Conservation (phyloP, 1,140 invertebrate species). For the Lepidostoma basale region DNA sequence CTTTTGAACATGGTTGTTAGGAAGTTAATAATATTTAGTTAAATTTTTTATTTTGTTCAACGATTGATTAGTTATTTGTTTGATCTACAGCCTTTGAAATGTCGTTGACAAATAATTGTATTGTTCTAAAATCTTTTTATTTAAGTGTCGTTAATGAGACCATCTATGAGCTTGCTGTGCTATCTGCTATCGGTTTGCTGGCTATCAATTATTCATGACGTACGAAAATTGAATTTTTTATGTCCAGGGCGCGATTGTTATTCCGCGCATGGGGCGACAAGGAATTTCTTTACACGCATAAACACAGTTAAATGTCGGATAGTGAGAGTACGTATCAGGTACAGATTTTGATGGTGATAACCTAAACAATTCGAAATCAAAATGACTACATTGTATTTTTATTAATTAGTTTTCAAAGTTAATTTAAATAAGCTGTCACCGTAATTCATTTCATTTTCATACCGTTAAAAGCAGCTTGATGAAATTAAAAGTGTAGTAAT, state of each 20-base stretch:
- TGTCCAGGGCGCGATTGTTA: background rate
- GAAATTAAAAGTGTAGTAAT: too few species aligned
- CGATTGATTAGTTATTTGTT: background rate
- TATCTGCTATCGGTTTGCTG: slow-evolving; percentile 36
- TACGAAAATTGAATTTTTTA: background rate
- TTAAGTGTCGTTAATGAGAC: slow-evolving; percentile 37
- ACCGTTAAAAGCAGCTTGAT: too few species aligned
- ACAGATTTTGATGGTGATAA: too few species aligned
- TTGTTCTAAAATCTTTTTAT: slow-evolving; percentile 32
- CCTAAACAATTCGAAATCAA: too few species aligned
- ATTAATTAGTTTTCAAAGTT: too few species aligned
- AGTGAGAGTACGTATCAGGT: slow-evolving; percentile 1
- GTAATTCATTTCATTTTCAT: too few species aligned
- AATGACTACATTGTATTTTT: too few species aligned
- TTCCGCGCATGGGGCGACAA: background rate
- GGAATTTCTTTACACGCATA: background rate
- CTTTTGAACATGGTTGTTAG: slow-evolving; percentile 9
- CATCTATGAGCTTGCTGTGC: slow-evolving; percentile 39
- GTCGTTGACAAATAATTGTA: slow-evolving; percentile 32
- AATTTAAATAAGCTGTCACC: too few species aligned
- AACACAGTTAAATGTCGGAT: background rate
- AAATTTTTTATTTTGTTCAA: background rate
- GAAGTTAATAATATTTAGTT: too few species aligned
- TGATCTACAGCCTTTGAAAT: slow-evolving; percentile 39
- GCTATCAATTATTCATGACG: slow-evolving; percentile 39